Evolutionary conservation across 2,113 vertebrate genomes (phyloP).

Genomic region (Tenebrosternarchus preto): DNA sequence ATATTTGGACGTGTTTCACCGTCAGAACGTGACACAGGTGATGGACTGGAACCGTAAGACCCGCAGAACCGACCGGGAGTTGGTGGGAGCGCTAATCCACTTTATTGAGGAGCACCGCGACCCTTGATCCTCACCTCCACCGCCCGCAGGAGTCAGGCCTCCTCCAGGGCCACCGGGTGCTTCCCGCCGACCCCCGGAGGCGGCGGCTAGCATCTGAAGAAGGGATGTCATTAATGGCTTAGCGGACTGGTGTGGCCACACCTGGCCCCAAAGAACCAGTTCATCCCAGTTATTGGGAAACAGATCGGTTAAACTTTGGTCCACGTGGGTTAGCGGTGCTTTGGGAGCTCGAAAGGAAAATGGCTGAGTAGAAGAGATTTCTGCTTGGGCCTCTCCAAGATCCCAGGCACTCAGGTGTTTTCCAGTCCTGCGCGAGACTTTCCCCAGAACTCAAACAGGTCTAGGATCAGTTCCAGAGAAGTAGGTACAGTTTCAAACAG

Average conservation of each 20-base stretch:
- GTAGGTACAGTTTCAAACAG: too few relatives aligned
- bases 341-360: neutral
- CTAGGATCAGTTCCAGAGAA: too few relatives aligned
- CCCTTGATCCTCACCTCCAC: conserved; percentile 34
- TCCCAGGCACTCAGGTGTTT: neutral
- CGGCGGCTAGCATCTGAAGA: too few relatives aligned
- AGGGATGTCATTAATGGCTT: conserved; percentile 36
- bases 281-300: neutral
- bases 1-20: conserved; percentile 34
- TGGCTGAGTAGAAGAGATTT: neutral
- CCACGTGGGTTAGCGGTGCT: neutral
- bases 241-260: neutral
- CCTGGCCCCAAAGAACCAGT: conserved; percentile 7
- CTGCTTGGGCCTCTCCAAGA: neutral
- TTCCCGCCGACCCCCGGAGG: too few relatives aligned
- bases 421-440: too few relatives aligned
- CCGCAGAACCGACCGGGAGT: too few relatives aligned
- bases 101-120: conserved; percentile 33
- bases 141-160: conserved; percentile 23
- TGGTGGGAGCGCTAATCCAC: conserved; percentile 32
- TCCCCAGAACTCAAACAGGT: too few relatives aligned
- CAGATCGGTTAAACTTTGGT: neutral
- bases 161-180: conserved; percentile 19
- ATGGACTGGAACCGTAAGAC: conserved; percentile 9
- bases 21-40: neutral